Evolutionary conservation across 2,888 invertebrate genomes (phyloP).

Genomic region (Steinernema hermaphroditum): DNA sequence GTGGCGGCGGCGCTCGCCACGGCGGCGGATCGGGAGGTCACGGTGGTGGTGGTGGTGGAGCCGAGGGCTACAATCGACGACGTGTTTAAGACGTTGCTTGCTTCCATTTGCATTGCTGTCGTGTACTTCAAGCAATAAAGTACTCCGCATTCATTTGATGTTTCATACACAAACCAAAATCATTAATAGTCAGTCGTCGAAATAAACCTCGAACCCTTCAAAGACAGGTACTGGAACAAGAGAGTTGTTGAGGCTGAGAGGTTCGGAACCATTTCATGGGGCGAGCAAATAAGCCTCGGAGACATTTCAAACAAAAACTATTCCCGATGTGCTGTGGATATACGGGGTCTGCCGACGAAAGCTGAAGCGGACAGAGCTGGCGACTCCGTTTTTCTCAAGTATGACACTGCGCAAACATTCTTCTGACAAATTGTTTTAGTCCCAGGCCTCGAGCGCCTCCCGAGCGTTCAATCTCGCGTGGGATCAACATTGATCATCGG

Average conservation of each 20-base stretch:
- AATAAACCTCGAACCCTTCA: not conserved
- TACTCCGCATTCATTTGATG: not conserved
- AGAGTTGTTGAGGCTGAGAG: not conserved
- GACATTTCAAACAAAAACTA: not conserved
- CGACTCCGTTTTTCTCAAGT: not conserved
- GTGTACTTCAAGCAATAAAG: not conserved
- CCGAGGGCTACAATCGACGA: slow-evolving; percentile 5
- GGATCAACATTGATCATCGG: not conserved
- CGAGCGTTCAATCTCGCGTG: not conserved
- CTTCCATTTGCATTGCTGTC: not conserved
- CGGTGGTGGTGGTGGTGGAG: not conserved
- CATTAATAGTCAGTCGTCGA: not conserved
- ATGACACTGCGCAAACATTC: slow-evolving; percentile 24
- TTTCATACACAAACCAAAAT: not conserved
- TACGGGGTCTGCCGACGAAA: not conserved
- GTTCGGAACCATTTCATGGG: not conserved
- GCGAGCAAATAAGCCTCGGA: not conserved
- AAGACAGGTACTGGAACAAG: not conserved
- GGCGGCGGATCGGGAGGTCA: not conserved
- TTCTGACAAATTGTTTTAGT: slow-evolving; percentile 6
- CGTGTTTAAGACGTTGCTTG: slow-evolving; percentile 16
- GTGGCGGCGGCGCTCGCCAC: slow-evolving; percentile 29
- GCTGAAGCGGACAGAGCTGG: not conserved
- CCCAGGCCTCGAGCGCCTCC: not conserved
- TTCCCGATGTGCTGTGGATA: not conserved